phyloP scores from a whole-genome alignment of 2,888 invertebrate genomes.

The Lepidonotus clava region DNA sequence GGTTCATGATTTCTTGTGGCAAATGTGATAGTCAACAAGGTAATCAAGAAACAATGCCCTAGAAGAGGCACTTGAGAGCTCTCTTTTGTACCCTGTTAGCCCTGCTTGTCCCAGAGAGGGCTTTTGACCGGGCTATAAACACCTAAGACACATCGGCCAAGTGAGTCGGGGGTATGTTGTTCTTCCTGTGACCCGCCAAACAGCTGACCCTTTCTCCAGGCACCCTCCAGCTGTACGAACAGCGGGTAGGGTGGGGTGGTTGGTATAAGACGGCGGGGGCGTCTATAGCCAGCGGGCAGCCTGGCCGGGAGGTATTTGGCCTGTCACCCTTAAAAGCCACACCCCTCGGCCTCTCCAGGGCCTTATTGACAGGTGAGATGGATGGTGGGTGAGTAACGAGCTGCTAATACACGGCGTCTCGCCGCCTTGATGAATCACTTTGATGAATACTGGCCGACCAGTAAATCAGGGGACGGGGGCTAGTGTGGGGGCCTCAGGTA shows the following conservation, averaged over 20 bases:
- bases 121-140: no score
- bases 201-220: constrained; percentile 27
- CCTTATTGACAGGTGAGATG: constrained; percentile 30
- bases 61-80: no score
- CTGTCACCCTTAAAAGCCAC: constrained; percentile 31
- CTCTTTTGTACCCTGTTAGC: no score
- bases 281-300: no score
- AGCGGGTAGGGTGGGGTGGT: not conserved
- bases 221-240: not conserved
- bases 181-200: not conserved
- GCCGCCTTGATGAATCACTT: constrained; percentile 19
- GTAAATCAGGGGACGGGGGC: constrained; percentile 23
- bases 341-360: not conserved
- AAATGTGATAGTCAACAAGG: no score
- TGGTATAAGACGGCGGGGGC: not conserved
- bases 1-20: no score
- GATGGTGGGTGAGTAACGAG: constrained; percentile 12
- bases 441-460: not conserved
- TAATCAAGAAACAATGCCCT: no score
- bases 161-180: not conserved
- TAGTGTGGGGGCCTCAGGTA: constrained; percentile 28
- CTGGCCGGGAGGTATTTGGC: constrained; percentile 29
- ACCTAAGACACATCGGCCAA: no score
- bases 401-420: not conserved
- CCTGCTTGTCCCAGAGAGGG: no score